Conservation (phyloP, 2,888 invertebrate species). For the Archips xylosteana region DNA sequence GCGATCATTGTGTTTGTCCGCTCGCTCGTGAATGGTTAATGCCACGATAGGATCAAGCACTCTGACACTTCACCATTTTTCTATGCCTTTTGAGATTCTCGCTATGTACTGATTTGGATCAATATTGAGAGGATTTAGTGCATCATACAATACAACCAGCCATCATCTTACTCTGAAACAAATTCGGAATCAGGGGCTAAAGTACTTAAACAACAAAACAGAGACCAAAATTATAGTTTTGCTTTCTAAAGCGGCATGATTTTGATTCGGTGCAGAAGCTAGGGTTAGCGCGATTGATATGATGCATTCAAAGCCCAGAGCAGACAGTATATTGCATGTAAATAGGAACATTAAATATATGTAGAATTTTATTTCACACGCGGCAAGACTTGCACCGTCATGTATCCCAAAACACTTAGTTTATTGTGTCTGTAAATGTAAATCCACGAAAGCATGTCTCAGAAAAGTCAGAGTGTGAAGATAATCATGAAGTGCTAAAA, state of each 20-base stretch:
- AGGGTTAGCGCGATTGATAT: conserved; percentile 70
- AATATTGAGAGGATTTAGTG: conserved; percentile 75
- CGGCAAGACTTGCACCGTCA: conserved; percentile 78
- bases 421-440: conserved; percentile 61
- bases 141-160: conserved; percentile 73
- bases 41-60: conserved; percentile 77
- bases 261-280: conserved; percentile 54
- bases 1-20: conserved; percentile 84
- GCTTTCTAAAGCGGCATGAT: conserved; percentile 2
- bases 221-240: conserved; percentile 44
- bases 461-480: conserved; percentile 74
- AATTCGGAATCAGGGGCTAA: conserved; percentile 51
- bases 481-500: conserved; percentile 69
- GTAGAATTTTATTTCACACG: conserved; percentile 80
- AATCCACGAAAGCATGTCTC: conserved; percentile 86
- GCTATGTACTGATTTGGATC: conserved; percentile 76
- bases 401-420: conserved; percentile 75
- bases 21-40: conserved; percentile 80
- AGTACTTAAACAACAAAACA: conserved; percentile 39
- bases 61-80: conserved; percentile 77
- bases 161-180: conserved; percentile 28
- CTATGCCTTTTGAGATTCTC: conserved; percentile 78
- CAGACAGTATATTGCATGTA: conserved; percentile 79
- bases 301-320: conserved; percentile 81
- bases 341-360: conserved; percentile 62